Evolutionary conservation across 2,797 vertebrate genomes (phyloP).

Genomic region (Rhincodon typus): DNA sequence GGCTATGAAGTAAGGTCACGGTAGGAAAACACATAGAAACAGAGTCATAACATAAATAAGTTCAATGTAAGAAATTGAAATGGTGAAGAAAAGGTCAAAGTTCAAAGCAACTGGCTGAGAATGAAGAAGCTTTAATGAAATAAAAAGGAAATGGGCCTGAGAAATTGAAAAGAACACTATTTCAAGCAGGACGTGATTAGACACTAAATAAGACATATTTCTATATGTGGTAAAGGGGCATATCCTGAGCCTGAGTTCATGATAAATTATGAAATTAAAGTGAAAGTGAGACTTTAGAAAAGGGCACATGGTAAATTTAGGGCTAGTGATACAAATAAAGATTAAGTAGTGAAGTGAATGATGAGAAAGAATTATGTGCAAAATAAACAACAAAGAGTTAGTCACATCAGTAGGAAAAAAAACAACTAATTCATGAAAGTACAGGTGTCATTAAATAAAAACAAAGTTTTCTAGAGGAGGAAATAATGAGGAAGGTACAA

Average conservation of each 20-base stretch:
- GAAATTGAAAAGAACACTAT: background rate
- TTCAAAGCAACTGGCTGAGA: background rate
- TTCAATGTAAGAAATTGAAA: constrained; percentile 21
- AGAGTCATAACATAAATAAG: background rate
- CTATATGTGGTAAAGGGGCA: background rate
- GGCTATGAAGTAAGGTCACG: background rate
- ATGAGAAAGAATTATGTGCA: background rate
- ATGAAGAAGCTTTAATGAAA: background rate
- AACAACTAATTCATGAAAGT: background rate
- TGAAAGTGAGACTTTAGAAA: background rate
- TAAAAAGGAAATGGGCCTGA: background rate
- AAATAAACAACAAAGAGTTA: background rate
- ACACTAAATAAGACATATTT: background rate
- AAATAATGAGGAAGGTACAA: background rate
- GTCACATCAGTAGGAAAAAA: background rate
- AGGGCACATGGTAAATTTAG: background rate
- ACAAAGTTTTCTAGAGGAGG: background rate
- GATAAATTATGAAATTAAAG: background rate
- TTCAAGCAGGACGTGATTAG: background rate
- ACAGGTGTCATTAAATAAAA: background rate
- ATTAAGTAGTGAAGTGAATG: background rate
- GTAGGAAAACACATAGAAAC: background rate
- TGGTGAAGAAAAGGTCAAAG: background rate
- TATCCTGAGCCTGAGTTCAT: background rate
- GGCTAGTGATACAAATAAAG: background rate